These are phyloP conservation scores for Sceloporus tristichus DNA, from an alignment of 2,113 vertebrate genomes.

Conservation along the genomic window DNA sequence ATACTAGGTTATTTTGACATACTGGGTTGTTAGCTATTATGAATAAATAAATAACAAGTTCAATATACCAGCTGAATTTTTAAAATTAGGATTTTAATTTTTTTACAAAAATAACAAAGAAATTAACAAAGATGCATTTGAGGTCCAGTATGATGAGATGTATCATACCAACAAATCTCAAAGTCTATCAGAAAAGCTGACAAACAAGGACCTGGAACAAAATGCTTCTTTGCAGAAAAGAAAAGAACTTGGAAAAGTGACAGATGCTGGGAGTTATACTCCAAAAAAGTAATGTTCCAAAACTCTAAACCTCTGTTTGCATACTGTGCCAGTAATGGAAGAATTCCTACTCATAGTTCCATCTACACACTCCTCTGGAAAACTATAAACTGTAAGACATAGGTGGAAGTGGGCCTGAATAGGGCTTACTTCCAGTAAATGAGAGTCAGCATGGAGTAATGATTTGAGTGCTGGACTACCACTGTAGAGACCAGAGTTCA, in stretches of 20 bases:
- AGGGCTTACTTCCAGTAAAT: not conserved
- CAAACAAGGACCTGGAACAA: not conserved
- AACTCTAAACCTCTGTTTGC: no score
- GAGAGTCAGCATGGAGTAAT: no score
- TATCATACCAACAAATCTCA: not conserved
- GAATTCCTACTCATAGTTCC: not conserved
- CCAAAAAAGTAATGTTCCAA: no score
- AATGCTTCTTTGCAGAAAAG: not conserved
- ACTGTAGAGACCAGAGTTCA: no score
- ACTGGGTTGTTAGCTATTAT: conserved; percentile 48
- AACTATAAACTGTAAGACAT: not conserved
- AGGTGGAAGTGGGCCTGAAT: not conserved
- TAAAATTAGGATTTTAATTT: not conserved
- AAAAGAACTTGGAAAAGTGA: no score
- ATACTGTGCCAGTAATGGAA: not conserved
- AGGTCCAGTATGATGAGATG: no score
- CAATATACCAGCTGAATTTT: not conserved
- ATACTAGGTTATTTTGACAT: conserved; percentile 56
- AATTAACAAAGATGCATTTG: no score
- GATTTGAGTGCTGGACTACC: no score
- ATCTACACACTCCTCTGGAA: not conserved
- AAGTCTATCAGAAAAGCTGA: not conserved
- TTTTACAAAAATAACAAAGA: no score
- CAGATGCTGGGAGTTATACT: no score
- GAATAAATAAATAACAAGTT: not conserved